Conservation (phyloP, 1,140 invertebrate species). For the Phenacoccus solenopsis region DNA sequence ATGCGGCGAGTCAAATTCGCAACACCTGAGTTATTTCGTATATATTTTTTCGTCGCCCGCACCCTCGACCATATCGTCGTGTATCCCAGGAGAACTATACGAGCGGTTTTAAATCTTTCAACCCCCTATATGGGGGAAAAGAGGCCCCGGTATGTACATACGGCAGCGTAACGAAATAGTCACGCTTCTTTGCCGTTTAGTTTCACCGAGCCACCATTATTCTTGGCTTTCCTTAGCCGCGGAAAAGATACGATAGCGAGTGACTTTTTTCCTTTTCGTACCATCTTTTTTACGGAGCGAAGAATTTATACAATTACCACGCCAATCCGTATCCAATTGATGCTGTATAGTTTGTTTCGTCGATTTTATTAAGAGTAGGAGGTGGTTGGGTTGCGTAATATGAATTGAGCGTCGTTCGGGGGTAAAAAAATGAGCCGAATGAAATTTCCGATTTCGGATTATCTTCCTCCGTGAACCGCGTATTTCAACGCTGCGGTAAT, state of each 20-base stretch:
- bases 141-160: too few relatives aligned
- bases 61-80: too few relatives aligned
- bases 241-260: neutral
- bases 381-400: too few relatives aligned
- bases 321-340: slow-evolving; percentile 1
- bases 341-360: neutral
- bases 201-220: neutral
- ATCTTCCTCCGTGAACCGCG: too few relatives aligned
- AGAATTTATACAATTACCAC: slow-evolving; percentile 2
- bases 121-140: neutral
- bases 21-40: neutral
- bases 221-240: neutral
- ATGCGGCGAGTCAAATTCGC: neutral
- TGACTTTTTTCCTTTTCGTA: too few relatives aligned
- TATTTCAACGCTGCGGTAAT: neutral
- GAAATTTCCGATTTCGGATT: too few relatives aligned
- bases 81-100: neutral
- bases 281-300: neutral
- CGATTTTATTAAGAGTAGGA: too few relatives aligned
- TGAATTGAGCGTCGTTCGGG: too few relatives aligned
- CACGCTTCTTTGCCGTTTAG: slow-evolving; percentile 1
- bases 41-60: neutral
- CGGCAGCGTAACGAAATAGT: neutral
- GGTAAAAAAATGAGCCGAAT: too few relatives aligned
- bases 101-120: neutral